Conservation (phyloP, 1,140 invertebrate species). For the Oreohelix idahoensis region DNA sequence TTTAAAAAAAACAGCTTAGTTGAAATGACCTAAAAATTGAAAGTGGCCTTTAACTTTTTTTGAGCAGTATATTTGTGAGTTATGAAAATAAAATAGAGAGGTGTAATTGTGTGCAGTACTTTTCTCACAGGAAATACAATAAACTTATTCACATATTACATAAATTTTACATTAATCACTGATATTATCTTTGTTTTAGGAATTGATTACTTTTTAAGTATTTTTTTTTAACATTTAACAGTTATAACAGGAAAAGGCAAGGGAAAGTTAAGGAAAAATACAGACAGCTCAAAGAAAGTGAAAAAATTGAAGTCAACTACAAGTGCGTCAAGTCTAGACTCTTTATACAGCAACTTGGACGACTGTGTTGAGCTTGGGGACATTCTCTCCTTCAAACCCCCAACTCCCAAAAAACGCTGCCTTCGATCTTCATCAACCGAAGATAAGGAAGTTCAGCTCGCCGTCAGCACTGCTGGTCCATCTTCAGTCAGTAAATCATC, state of each 20-base stretch:
- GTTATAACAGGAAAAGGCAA: not conserved
- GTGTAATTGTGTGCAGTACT: too few relatives aligned
- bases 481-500: not conserved
- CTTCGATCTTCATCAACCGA: constrained; percentile 37
- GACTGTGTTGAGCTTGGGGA: constrained; percentile 24
- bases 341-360: constrained; percentile 20
- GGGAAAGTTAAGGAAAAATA: constrained; percentile 22
- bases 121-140: too few relatives aligned
- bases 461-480: constrained; percentile 3
- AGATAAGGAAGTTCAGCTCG: constrained; percentile 8
- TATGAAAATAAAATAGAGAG: too few relatives aligned
- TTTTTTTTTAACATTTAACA: not conserved
- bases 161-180: too few relatives aligned
- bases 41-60: too few relatives aligned
- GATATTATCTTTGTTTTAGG: too few relatives aligned
- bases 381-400: constrained; percentile 8
- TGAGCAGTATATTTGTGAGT: too few relatives aligned
- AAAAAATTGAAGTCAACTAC: constrained; percentile 12
- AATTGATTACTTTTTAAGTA: too few relatives aligned
- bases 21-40: too few relatives aligned
- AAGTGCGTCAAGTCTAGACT: not conserved
- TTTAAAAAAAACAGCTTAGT: too few relatives aligned
- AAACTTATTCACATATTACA: too few relatives aligned
- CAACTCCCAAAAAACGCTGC: constrained; percentile 33
- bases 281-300: constrained; percentile 19